Conservation (phyloP, 2,888 invertebrate genomes). For the Vannuccia rotundouncinata region DNA sequence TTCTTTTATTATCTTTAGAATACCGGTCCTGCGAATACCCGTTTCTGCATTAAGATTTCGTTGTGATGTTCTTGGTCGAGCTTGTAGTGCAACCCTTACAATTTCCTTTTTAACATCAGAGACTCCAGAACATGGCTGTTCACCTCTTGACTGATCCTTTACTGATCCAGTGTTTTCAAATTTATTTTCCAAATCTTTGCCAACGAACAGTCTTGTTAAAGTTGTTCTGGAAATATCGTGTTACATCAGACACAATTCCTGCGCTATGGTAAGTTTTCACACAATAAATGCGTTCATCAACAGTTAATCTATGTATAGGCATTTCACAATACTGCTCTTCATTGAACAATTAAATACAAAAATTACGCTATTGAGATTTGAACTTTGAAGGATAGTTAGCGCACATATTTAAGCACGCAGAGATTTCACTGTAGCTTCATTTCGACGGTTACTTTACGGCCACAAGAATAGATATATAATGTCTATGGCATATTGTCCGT, state of each 20-base stretch:
- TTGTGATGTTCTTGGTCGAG: slow-evolving; percentile 15
- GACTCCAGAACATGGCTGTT: background rate
- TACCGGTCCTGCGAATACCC: background rate
- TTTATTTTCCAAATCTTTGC: slow-evolving; percentile 17
- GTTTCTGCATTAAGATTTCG: background rate
- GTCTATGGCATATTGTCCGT: too few relatives aligned
- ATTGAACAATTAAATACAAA: background rate
- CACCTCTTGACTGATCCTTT: slow-evolving; percentile 5
- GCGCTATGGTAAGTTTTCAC: background rate
- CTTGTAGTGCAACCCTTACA: background rate
- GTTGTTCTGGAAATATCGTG: too few relatives aligned
- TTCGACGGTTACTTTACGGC: slow-evolving; percentile 17
- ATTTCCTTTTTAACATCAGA: slow-evolving; percentile 9
- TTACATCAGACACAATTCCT: background rate
- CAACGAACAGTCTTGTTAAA: background rate
- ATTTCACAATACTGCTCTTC: too few relatives aligned
- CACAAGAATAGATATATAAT: too few relatives aligned
- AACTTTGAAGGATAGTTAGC: background rate
- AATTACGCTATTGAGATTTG: background rate
- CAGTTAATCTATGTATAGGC: background rate
- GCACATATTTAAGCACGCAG: background rate
- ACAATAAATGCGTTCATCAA: background rate
- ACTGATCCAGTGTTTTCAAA: slow-evolving; percentile 11
- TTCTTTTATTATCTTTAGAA: slow-evolving; percentile 22
- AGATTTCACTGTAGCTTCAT: background rate